phyloP scores from a whole-genome alignment of 2,113 vertebrate species.

The Anolis carolinensis region DNA sequence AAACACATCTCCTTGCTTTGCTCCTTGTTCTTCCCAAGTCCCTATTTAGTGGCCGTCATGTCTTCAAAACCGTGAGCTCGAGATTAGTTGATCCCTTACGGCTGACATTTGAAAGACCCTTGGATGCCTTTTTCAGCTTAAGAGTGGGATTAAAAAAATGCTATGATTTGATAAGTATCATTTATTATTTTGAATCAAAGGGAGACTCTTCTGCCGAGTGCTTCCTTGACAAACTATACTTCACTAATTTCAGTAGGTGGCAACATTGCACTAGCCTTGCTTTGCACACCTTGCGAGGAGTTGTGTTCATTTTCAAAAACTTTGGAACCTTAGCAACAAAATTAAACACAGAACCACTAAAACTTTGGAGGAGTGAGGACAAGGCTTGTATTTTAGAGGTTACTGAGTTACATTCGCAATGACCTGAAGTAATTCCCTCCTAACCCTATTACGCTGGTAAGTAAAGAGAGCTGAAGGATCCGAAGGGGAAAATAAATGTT shows the following conservation, averaged over 20 bases:
- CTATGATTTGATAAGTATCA: neutral
- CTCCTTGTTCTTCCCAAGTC: neutral
- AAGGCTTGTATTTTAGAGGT: neutral
- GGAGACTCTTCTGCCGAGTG: neutral
- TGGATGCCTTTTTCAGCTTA: neutral
- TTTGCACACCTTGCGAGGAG: neutral
- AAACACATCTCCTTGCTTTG: neutral
- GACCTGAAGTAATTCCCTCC: neutral
- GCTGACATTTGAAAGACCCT: neutral
- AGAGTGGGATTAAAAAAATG: too few species aligned
- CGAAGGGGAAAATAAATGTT: neutral
- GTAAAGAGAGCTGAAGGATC: too few species aligned
- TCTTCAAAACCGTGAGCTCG: neutral
- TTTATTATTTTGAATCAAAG: neutral
- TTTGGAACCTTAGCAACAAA: neutral
- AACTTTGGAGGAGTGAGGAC: neutral
- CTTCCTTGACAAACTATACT: neutral
- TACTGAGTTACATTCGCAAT: neutral
- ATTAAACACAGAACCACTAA: constrained; percentile 21
- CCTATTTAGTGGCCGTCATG: neutral
- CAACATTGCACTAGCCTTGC: constrained; percentile 54
- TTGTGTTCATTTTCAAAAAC: neutral
- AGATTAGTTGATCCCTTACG: neutral
- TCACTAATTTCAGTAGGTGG: constrained; percentile 64
- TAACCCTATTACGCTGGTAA: neutral